These are phyloP conservation scores for Pterophyllum scalare DNA, from an alignment of 2,113 vertebrate genomes.

Conservation along the genomic window DNA sequence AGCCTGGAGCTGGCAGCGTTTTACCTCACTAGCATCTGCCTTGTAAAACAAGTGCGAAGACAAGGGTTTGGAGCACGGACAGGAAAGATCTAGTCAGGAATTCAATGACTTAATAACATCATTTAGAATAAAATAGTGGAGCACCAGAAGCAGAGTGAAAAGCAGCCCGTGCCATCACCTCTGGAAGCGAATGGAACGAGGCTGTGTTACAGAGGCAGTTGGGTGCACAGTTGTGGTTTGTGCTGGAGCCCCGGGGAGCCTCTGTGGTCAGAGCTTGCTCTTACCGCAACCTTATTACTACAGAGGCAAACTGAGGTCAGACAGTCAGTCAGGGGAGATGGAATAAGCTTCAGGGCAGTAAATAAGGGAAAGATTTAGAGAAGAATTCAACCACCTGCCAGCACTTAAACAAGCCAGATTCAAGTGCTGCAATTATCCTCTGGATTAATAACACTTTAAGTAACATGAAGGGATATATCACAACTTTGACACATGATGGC, in stretches of 20 bases:
- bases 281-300: conserved; percentile 11
- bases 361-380: conserved; percentile 7
- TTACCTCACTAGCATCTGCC: conserved; percentile 70
- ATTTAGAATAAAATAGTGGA: background rate
- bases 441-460: background rate
- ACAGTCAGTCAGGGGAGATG: background rate
- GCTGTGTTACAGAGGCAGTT: background rate
- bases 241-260: background rate
- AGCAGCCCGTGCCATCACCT: background rate
- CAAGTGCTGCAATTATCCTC: background rate
- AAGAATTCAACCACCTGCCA: background rate
- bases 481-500: background rate
- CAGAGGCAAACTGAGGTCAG: conserved; percentile 41
- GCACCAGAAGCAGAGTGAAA: background rate
- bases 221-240: conserved; percentile 27
- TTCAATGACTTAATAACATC: background rate
- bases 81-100: background rate
- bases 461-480: background rate
- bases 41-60: conserved; percentile 45
- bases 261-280: conserved; percentile 34
- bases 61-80: background rate
- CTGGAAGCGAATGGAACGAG: background rate
- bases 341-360: background rate
- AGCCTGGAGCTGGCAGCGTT: conserved; percentile 52
- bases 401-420: background rate